Evolutionary conservation across 2,888 invertebrate genomes (phyloP).

Genomic region (Dicyrtomina minuta): DNA sequence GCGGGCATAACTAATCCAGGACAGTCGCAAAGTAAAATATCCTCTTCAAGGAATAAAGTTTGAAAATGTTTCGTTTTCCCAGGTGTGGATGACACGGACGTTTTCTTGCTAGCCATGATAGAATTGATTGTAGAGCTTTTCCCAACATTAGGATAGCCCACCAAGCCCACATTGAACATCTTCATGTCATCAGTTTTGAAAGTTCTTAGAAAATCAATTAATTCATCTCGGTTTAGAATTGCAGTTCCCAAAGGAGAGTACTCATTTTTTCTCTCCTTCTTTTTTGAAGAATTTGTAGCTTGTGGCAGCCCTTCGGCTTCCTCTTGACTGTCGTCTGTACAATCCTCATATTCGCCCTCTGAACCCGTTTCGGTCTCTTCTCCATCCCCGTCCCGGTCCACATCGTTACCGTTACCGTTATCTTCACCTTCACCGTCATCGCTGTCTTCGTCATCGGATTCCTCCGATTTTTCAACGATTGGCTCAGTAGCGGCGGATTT

Average conservation of each 20-base stretch:
- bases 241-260: slow-evolving; percentile 26
- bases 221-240: slow-evolving; percentile 65
- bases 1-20: slow-evolving; percentile 98
- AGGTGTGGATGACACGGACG: slow-evolving; percentile 94
- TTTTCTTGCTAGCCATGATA: slow-evolving; percentile 73
- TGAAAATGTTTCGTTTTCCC: slow-evolving; percentile 97
- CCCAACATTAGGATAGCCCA: slow-evolving; percentile 99
- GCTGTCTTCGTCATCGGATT: slow-evolving; percentile 41
- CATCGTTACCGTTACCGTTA: slow-evolving; percentile 54
- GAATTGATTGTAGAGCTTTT: slow-evolving; percentile 99
- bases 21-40: slow-evolving; percentile 89
- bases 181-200: too few species aligned
- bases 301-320: slow-evolving; percentile 1
- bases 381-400: slow-evolving; percentile 54
- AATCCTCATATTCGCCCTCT: slow-evolving; percentile 32
- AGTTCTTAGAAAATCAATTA: slow-evolving; percentile 71
- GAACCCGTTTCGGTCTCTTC: slow-evolving; percentile 55
- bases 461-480: slow-evolving; percentile 44
- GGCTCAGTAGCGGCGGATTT: slow-evolving; percentile 22
- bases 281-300: neutral
- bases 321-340: slow-evolving; percentile 20
- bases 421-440: slow-evolving; percentile 59
- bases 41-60: slow-evolving; percentile 76
- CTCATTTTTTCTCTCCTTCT: neutral
- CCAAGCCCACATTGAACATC: slow-evolving; percentile 81